Evolutionary conservation across 2,888 invertebrate genomes (phyloP).

Genomic region (Iselma pallidipennis): DNA sequence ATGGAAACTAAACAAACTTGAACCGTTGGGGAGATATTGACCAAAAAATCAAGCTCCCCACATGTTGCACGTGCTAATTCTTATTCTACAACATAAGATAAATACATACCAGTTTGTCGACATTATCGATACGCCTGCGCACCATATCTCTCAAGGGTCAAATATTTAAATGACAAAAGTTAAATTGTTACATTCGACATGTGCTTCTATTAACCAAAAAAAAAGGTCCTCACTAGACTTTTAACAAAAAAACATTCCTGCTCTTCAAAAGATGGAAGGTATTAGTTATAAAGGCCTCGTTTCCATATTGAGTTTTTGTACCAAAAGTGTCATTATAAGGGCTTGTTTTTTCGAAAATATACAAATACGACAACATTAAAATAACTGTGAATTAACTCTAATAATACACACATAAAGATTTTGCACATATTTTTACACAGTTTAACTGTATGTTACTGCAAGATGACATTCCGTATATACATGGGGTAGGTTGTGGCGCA

Average conservation of each 20-base stretch:
- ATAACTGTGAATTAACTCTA: background rate
- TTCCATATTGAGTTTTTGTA: no score
- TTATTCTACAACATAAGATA: background rate
- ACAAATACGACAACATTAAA: background rate
- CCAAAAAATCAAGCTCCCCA: background rate
- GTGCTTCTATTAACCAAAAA: no score
- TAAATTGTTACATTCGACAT: no score
- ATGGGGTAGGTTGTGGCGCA: constrained; percentile 37
- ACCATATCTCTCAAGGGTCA: background rate
- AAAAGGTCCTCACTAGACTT: no score
- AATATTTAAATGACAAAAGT: background rate
- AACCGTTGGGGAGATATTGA: background rate
- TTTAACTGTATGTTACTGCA: constrained; percentile 44
- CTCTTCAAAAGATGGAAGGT: no score
- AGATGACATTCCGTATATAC: constrained; percentile 43
- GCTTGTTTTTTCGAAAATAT: background rate
- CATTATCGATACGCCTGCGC: background rate
- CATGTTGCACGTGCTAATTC: background rate
- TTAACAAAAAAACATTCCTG: no score
- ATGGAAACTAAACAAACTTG: background rate
- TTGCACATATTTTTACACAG: constrained; percentile 45
- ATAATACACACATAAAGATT: constrained; percentile 18
- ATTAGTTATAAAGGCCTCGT: no score
- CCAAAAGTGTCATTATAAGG: no score
- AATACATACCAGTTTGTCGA: background rate